Evolutionary conservation across 1,140 invertebrate species (phyloP).

Genomic region (Drosophila pseudoobscura): DNA sequence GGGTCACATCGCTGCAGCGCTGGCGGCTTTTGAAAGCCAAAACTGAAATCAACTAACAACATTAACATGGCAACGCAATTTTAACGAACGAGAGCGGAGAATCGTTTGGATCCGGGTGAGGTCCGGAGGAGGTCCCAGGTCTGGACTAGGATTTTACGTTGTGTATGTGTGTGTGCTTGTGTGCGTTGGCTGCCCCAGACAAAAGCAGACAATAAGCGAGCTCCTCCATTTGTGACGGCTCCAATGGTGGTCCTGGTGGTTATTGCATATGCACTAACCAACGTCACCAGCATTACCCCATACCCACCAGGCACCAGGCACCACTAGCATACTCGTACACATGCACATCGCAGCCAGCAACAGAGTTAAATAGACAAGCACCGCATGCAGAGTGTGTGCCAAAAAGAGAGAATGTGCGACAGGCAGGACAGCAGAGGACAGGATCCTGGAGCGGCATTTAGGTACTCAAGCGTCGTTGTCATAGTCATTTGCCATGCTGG

Average conservation of each 20-base stretch:
- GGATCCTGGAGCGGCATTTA: conserved; percentile 64
- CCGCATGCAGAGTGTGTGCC: conserved; percentile 40
- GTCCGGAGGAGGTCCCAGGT: too few species aligned
- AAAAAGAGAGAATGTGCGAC: conserved; percentile 2
- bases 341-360: conserved; percentile 10
- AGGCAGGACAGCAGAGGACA: conserved; percentile 8
- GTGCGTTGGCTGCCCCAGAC: conserved; percentile 9
- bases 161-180: too few species aligned
- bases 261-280: conserved; percentile 67
- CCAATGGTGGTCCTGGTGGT: conserved; percentile 49
- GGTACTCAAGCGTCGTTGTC: conserved; percentile 67
- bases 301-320: conserved; percentile 14
- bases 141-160: too few species aligned
- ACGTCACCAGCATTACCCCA: conserved; percentile 12
- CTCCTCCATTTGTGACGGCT: conserved; percentile 55
- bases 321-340: too few species aligned
- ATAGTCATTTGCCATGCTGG: conserved; percentile 58
- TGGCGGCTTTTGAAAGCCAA: conserved; percentile 62
- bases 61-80: conserved; percentile 77
- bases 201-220: conserved; percentile 68
- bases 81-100: conserved; percentile 38
- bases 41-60: conserved; percentile 82
- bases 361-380: conserved; percentile 66
- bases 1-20: conserved; percentile 6
- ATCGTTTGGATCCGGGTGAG: too few species aligned